phyloP scores from a whole-genome alignment of 2,888 invertebrate genomes.

The Cephus runcator region DNA sequence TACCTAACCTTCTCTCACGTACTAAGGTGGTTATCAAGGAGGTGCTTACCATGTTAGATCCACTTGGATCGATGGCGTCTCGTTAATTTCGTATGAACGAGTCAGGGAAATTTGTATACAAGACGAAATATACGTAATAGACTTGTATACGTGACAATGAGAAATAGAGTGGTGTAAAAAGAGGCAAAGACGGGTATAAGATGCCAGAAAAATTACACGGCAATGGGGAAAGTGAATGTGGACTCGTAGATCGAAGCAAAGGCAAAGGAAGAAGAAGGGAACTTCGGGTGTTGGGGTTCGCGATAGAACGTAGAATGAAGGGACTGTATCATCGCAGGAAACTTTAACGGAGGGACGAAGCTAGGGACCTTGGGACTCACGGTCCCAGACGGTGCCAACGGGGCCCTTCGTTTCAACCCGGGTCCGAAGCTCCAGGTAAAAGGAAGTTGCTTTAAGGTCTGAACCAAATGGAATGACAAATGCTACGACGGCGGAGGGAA shows the following conservation, averaged over 20 bases:
- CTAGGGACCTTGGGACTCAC: background rate
- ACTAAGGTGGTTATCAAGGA: background rate
- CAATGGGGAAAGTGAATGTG: background rate
- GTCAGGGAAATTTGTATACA: background rate
- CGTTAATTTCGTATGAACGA: background rate
- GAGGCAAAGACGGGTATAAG: background rate
- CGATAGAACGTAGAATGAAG: background rate
- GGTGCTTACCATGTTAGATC: background rate
- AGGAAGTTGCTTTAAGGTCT: conserved; percentile 49
- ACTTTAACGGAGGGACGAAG: background rate
- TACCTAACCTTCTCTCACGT: background rate
- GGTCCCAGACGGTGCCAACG: conserved; percentile 1
- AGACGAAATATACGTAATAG: background rate
- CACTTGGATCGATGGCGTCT: background rate
- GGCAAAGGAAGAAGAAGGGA: background rate
- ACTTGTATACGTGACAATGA: background rate
- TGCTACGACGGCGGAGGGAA: conserved; percentile 52
- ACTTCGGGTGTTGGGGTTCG: background rate
- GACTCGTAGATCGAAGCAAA: background rate
- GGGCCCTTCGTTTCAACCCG: background rate
- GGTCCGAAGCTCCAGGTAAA: conserved; percentile 47
- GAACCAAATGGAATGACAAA: conserved; percentile 61
- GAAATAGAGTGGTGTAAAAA: background rate
- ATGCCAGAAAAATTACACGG: background rate
- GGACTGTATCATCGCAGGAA: background rate